Conservation (phyloP, 2,888 invertebrate species). For the Clanis bilineata region DNA sequence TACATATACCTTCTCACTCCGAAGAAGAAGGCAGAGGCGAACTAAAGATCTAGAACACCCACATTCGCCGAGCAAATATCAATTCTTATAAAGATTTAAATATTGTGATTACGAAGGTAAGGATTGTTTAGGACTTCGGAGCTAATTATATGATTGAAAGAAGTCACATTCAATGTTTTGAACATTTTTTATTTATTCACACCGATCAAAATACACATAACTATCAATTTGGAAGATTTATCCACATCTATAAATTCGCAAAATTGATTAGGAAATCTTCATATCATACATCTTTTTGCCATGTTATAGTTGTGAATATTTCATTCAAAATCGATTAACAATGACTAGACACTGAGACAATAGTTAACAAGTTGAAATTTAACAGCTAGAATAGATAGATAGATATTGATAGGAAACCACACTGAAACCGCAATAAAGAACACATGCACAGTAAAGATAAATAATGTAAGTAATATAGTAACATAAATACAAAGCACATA, state of each 20-base stretch:
- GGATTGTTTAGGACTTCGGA: too few species aligned
- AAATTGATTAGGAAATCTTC: neutral
- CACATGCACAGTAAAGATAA: too few species aligned
- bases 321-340: neutral
- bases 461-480: too few species aligned
- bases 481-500: too few species aligned
- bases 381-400: neutral
- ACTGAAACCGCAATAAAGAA: neutral
- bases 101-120: too few species aligned
- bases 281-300: neutral
- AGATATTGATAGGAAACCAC: neutral
- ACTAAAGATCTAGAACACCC: too few species aligned
- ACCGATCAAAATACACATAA: slow-evolving; percentile 6
- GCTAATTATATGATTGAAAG: too few species aligned
- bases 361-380: neutral
- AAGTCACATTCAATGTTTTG: neutral
- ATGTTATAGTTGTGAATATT: neutral
- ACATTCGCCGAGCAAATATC: too few species aligned
- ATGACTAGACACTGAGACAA: slow-evolving; percentile 2
- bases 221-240: neutral
- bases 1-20: too few species aligned
- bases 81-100: too few species aligned
- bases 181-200: slow-evolving; percentile 8
- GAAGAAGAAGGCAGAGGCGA: too few species aligned
- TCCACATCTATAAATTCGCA: neutral